Evolutionary conservation across 2,888 invertebrate species (phyloP).

Genomic region (Silvanus unidentatus): DNA sequence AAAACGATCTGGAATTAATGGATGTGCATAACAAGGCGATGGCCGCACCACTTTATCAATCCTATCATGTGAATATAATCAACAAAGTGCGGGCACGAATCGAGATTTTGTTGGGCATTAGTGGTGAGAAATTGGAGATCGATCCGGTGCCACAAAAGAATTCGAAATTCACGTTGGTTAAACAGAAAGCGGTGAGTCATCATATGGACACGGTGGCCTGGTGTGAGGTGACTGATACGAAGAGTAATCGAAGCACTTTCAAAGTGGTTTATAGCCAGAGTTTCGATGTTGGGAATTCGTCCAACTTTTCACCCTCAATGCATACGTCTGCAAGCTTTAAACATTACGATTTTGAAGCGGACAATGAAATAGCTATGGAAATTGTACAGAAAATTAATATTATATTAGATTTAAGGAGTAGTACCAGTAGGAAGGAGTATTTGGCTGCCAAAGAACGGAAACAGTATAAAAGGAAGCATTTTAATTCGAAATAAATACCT

Average conservation of each 20-base stretch:
- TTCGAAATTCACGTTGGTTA: constrained; percentile 51
- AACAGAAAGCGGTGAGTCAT: constrained; percentile 75
- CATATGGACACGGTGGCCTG: constrained; percentile 82
- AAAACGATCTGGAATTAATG: constrained; percentile 57
- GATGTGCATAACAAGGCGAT: constrained; percentile 71
- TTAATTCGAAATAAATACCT: too few relatives aligned
- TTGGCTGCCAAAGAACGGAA: constrained; percentile 69
- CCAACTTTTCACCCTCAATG: constrained; percentile 32
- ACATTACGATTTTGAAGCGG: constrained; percentile 83
- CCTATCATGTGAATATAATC: constrained; percentile 70
- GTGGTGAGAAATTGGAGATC: constrained; percentile 86
- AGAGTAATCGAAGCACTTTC: constrained; percentile 66
- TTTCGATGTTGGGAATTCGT: constrained; percentile 11
- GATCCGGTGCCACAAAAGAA: constrained; percentile 70
- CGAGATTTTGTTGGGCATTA: constrained; percentile 80
- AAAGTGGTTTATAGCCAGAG: constrained; percentile 60
- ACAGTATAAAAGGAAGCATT: constrained; percentile 51
- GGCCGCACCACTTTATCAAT: constrained; percentile 82
- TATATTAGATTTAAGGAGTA: constrained; percentile 76
- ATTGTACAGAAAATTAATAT: constrained; percentile 84
- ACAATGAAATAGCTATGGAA: constrained; percentile 67
- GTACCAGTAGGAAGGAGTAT: constrained; percentile 76
- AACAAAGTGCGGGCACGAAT: constrained; percentile 77
- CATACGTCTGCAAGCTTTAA: constrained; percentile 63
- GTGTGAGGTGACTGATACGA: constrained; percentile 77